Conservation (phyloP, 2,113 vertebrate species). For the Etheostoma cragini region DNA sequence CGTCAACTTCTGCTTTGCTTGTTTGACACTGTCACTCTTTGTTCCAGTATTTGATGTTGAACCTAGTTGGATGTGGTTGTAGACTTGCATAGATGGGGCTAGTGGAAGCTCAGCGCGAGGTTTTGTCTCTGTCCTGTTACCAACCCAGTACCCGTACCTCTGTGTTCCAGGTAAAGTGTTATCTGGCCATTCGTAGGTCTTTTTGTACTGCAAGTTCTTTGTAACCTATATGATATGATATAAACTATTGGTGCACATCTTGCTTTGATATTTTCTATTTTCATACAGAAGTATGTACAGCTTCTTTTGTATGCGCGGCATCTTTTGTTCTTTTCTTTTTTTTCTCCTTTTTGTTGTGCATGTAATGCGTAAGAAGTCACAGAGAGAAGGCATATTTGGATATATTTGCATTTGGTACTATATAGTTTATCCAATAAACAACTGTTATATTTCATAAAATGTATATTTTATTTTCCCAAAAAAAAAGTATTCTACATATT, state of each 20-base stretch:
- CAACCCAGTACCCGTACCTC: constrained; percentile 61
- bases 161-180: constrained; percentile 76
- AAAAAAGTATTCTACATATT: constrained; percentile 82
- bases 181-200: constrained; percentile 72
- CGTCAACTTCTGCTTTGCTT: constrained; percentile 42
- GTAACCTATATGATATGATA: constrained; percentile 70
- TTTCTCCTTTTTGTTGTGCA: constrained; percentile 66
- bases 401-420: constrained; percentile 86
- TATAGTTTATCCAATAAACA: constrained; percentile 82
- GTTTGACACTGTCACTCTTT: constrained; percentile 52
- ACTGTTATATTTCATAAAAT: constrained; percentile 87
- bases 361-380: constrained; percentile 77
- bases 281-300: constrained; percentile 84
- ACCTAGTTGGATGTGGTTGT: constrained; percentile 37
- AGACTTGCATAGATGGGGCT: constrained; percentile 44
- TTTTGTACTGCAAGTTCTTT: constrained; percentile 83
- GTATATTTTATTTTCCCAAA: constrained; percentile 84
- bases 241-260: constrained; percentile 82
- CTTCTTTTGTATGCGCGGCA: constrained; percentile 79
- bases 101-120: constrained; percentile 21
- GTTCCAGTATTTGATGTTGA: constrained; percentile 53
- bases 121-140: constrained; percentile 52
- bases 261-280: constrained; percentile 87
- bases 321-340: constrained; percentile 53
- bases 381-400: constrained; percentile 79